Evolutionary conservation across 2,113 vertebrate species (phyloP), one percentile per base, ranked within the genome.

Genomic region (Hydropotes inermis): DNA sequence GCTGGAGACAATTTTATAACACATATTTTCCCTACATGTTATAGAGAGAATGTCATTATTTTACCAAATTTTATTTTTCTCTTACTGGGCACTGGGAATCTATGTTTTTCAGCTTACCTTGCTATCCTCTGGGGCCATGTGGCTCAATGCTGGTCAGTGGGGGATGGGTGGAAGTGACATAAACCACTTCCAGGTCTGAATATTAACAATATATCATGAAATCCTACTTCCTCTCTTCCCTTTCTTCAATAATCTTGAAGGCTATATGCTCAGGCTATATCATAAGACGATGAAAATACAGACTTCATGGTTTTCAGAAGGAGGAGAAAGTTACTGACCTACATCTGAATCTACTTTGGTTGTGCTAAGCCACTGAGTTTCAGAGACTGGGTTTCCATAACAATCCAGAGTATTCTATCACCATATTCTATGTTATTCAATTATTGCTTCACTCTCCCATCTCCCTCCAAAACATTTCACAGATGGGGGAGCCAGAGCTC

Each of bases 1-100:
- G 27, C 39, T 61, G 54, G 36, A 84, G 27, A 79, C 39, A 57
- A 81, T 96, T 96, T 98, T 83, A 61, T 74, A 84, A 93, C 85
- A 67, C 21, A 19, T 17, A 70, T 54, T 94, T 70, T 95, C 82
- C 55, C 33, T 94, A 58, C 16, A 33, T n/a, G 28, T 47, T 14
- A 60, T 30, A 58, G 79, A 81, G 14, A 94, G 1, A 91, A 76
- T 79, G 28, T 19, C 36, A 58, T 86, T 60, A 67, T 76, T 91
- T 95, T 4, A 82, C 11, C 87, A 92, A 89, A 60, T 55, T 17
- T 39, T 43, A n/a, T 39, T 92, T 96, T 94, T 64, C 64, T 94
- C 39, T 67, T 85, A 43, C 9, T 55, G 19, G 33, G 4, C 23
- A 87, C n/a, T 39, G 47, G 23, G 7, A 91, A 91, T 50, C 36